Evolutionary conservation across 37 sponge, comb jelly and placozoan species (phyloP), one percentile per base, ranked within the genome.

Genomic region (Beroe forskalii): DNA sequence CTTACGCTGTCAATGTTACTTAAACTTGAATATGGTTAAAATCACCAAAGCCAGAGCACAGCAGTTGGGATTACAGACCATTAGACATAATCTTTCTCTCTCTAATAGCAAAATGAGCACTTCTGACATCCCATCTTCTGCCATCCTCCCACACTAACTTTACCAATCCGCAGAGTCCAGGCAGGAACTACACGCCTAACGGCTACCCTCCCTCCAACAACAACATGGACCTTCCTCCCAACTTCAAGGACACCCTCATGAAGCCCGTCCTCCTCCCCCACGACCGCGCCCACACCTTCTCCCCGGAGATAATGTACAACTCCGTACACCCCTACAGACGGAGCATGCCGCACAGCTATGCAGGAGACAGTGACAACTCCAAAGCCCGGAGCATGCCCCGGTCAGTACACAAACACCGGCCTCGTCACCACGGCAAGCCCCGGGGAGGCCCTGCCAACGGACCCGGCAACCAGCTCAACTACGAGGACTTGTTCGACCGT

Each of bases 401-500:
- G 27, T 80, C 44, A 41, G 55, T 44, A 42, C 86, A 80, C 44
- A 80, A 43, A 37, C 32, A 69, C 39, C 44, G 55, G 27, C 40
- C 40, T 0, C 24, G 55, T 19, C 86, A 41, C 55, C 86, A 35
- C 55, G 35, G 35, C 20, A 35, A 80, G 25, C 66, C 66, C 25
- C 86, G 24, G 28, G 17, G n/a, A 22, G n/a, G 17, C 44, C 66
- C 66, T 3, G 12, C 72, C 36, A 32, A 27, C 72, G 32, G 72
- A 36, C 72, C 72, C 2, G 28, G 37, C 36, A 32, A 32, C 1
- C 86, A 41, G 55, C 44, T 33, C 30, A 9, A 37, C 14, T 80
- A 80, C 86, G 86, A 41, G 55, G 86, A 80, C 55, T 48, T 80
- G 48, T 80, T 80, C 40, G 86, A 80, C 86, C 86, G 55, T 6